Percentiles rank a stretch among this genome's conserved stretches.
Conservation (phyloP, 2,888 invertebrate genomes). For the Atherix ibis region DNA sequence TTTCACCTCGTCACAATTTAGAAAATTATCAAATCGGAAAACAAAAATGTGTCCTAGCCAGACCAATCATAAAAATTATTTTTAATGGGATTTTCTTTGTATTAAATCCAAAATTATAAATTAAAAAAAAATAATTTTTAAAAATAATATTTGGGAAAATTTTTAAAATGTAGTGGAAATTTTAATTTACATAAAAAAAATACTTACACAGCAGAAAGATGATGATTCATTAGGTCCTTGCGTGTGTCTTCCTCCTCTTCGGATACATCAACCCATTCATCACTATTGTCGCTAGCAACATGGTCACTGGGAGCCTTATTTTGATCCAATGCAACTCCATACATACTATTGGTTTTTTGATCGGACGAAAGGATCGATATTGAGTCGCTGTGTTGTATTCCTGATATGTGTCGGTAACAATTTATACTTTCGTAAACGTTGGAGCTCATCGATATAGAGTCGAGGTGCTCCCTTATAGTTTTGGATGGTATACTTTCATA, state of each 20-base stretch:
- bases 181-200: too few relatives aligned
- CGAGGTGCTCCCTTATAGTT: conserved; percentile 8
- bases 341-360: conserved; percentile 30
- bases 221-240: conserved; percentile 14
- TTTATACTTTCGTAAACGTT: conserved; percentile 31
- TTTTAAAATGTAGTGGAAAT: too few relatives aligned
- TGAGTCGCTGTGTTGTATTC: conserved; percentile 25
- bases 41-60: too few relatives aligned
- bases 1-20: too few relatives aligned
- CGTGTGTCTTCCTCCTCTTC: conserved; percentile 7
- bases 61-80: too few relatives aligned
- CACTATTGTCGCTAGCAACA: conserved; percentile 21
- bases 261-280: conserved; percentile 32
- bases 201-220: conserved; percentile 32
- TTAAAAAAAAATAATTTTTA: too few relatives aligned
- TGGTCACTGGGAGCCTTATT: conserved; percentile 4
- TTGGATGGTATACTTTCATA: conserved; percentile 18
- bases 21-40: too few relatives aligned
- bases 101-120: too few relatives aligned
- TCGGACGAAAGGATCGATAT: conserved; percentile 30
- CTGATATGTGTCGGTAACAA: conserved; percentile 15
- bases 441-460: conserved; percentile 24
- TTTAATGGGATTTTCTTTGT: too few relatives aligned
- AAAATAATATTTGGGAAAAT: too few relatives aligned
- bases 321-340: conserved; percentile 22